Evolutionary conservation across 2,888 invertebrate species (phyloP).

Genomic region (Noctua comes): DNA sequence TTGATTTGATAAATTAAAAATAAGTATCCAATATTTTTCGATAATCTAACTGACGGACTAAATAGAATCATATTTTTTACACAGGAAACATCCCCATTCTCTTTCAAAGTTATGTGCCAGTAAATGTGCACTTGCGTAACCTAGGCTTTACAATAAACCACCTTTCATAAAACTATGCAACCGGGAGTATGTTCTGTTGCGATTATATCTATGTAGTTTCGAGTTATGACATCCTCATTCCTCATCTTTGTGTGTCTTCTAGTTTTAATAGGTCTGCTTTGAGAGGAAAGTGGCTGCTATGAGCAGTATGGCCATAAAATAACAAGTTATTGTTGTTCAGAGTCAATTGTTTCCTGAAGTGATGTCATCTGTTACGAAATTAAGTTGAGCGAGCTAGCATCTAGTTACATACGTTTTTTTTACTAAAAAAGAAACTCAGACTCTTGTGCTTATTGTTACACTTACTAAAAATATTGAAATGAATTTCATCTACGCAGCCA

Average conservation of each 20-base stretch:
- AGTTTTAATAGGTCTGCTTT: constrained; percentile 42
- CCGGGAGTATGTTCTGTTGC: constrained; percentile 3
- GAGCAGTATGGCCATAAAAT: constrained; percentile 23
- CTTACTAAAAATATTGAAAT: constrained; percentile 25
- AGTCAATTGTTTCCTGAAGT: constrained; percentile 45
- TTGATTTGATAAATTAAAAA: too few species aligned
- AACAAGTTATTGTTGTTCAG: constrained; percentile 36
- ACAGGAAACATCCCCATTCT: too few species aligned
- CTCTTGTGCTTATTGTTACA: not conserved
- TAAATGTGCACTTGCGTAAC: not conserved
- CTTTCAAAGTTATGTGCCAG: not conserved
- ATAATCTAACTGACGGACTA: too few species aligned
- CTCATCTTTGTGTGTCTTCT: constrained; percentile 26
- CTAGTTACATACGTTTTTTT: constrained; percentile 8
- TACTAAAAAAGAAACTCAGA: not conserved
- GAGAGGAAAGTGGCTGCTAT: constrained; percentile 19
- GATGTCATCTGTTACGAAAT: constrained; percentile 33
- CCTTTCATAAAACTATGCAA: constrained; percentile 64
- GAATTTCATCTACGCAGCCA: constrained; percentile 8
- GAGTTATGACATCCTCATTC: constrained; percentile 12
- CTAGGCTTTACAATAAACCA: constrained; percentile 26
- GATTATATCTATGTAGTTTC: constrained; percentile 13
- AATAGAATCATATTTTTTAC: too few species aligned
- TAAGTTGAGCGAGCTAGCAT: not conserved
- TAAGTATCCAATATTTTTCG: too few species aligned